These are phyloP conservation scores for Alauda arvensis DNA, from an alignment of 2,797 vertebrate genomes.

Conservation along the genomic window DNA sequence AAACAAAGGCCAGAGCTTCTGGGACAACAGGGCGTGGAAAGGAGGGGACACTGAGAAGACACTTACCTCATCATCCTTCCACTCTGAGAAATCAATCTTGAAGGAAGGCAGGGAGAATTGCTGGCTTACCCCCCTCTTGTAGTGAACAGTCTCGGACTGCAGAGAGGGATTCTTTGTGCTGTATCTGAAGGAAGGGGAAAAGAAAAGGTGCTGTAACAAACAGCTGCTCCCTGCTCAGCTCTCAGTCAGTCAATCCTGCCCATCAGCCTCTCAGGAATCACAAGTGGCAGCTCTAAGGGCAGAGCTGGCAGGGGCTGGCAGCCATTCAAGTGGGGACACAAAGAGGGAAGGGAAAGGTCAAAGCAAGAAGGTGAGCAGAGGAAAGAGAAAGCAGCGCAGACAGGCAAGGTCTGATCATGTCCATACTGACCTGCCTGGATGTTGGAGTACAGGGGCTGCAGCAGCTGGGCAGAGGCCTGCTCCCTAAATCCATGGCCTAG, in stretches of 20 bases:
- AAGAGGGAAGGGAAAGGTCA: conserved; percentile 1
- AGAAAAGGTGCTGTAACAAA: background rate
- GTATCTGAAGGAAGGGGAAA: conserved; percentile 78
- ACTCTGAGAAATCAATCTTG: conserved; percentile 94
- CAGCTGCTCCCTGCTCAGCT: background rate
- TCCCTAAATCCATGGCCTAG: background rate
- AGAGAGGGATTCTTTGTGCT: conserved; percentile 85
- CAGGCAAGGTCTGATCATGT: conserved; percentile 8
- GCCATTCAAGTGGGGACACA: conserved; percentile 10
- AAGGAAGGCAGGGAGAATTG: conserved; percentile 96
- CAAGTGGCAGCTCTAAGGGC: conserved; percentile 38
- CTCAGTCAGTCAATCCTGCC: background rate
- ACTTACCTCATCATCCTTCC: conserved; percentile 96
- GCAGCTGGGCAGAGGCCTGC: conserved; percentile 9
- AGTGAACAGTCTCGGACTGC: conserved; percentile 92
- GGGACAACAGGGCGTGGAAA: background rate
- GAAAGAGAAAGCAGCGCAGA: conserved; percentile 38
- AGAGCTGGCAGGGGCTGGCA: conserved; percentile 44
- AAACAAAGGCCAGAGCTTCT: background rate
- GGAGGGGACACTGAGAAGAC: background rate
- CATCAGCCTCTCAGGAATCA: background rate
- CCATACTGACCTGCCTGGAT: conserved; percentile 1
- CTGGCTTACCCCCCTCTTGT: conserved; percentile 94
- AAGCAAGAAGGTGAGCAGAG: conserved; percentile 41
- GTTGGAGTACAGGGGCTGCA: background rate